Conservation (phyloP, 2,797 vertebrate species). For the Ceryle rudis region DNA sequence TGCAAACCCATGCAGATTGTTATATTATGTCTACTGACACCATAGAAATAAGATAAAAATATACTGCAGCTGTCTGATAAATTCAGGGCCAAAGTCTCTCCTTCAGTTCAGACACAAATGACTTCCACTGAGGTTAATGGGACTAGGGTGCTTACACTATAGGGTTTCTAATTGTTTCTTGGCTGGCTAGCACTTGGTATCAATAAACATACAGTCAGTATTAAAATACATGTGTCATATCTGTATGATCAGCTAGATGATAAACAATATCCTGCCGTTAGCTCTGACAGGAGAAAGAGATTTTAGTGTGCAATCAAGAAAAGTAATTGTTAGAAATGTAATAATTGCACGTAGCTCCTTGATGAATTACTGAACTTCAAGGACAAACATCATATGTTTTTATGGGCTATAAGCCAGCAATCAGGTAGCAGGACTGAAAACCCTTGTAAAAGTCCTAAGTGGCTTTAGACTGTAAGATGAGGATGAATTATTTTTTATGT, state of each 20-base stretch:
- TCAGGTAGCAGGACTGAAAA: slow-evolving; percentile 36
- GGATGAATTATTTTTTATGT: background rate
- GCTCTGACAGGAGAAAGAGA: slow-evolving; percentile 21
- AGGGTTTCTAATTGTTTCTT: slow-evolving; percentile 38
- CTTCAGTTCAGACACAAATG: background rate
- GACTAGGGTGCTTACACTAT: background rate
- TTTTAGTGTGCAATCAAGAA: slow-evolving; percentile 16
- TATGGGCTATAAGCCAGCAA: slow-evolving; percentile 16
- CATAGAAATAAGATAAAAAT: slow-evolving; percentile 47
- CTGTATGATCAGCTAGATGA: slow-evolving; percentile 30
- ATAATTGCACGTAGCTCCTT: background rate
- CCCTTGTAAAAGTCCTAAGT: background rate
- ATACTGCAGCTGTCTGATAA: slow-evolving; percentile 27
- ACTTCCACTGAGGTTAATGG: slow-evolving; percentile 30
- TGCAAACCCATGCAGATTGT: background rate
- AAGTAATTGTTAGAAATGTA: slow-evolving; percentile 29
- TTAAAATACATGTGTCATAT: slow-evolving; percentile 38
- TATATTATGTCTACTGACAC: slow-evolving; percentile 46
- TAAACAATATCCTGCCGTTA: slow-evolving; percentile 37
- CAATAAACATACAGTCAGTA: background rate
- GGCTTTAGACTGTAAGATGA: background rate
- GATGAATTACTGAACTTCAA: background rate
- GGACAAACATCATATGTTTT: background rate
- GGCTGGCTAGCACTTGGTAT: background rate
- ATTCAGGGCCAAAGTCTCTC: slow-evolving; percentile 7